A percentile compares a stretch with the other conserved stretches of the same genome.
Evolutionary conservation across 2,113 vertebrate genomes (phyloP).

Genomic region (Castor canadensis): DNA sequence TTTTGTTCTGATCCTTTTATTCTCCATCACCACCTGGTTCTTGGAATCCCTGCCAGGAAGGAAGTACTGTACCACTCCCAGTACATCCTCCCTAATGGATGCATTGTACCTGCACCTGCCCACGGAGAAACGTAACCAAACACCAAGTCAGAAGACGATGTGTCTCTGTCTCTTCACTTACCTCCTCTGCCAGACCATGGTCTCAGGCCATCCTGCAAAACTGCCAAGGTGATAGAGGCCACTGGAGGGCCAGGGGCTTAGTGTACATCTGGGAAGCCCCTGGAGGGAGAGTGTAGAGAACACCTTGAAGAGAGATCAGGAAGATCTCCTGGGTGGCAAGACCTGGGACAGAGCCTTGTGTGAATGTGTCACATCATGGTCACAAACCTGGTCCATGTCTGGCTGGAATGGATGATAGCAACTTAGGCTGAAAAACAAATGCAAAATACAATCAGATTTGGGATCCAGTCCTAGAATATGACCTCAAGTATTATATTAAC

Average conservation of each 20-base stretch:
- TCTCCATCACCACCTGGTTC: not conserved
- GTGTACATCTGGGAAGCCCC: not conserved
- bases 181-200: not conserved
- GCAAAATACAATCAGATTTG: not conserved
- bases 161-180: not conserved
- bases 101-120: too few relatives aligned
- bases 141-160: not conserved
- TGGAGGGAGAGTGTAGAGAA: not conserved
- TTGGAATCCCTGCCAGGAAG: not conserved
- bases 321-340: not conserved
- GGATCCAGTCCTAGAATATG: not conserved
- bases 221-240: fast-evolving
- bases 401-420: not conserved
- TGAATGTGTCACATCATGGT: not conserved
- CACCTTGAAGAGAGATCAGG: not conserved
- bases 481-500: not conserved
- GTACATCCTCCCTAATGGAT: too few relatives aligned
- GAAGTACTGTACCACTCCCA: not conserved
- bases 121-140: not conserved
- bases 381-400: not conserved
- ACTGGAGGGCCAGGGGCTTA: not conserved
- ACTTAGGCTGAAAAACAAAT: constrained; percentile 20
- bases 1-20: not conserved
- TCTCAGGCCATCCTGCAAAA: not conserved
- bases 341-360: not conserved